A percentile compares a stretch with the other conserved stretches of the same genome.
phyloP scores from a whole-genome alignment of 2,113 vertebrate species.

The Speoplatyrhinus poulsoni region DNA sequence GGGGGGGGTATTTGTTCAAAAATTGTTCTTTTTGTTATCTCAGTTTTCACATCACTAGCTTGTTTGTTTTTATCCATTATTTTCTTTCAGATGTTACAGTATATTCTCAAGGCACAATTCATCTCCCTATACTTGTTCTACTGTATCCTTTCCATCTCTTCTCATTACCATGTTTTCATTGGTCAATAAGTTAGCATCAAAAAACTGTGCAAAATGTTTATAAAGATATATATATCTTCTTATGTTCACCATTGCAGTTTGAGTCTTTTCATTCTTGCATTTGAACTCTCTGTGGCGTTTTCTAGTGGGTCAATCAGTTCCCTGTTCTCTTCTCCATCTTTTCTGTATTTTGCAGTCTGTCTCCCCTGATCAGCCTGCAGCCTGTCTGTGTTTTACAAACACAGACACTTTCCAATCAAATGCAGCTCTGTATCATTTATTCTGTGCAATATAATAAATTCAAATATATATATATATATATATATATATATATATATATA shows the following conservation, averaged over 20 bases:
- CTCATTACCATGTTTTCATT: slow-evolving; percentile 65
- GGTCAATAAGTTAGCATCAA: slow-evolving; percentile 74
- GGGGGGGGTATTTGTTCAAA: slow-evolving; percentile 41
- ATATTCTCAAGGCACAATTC: slow-evolving; percentile 67
- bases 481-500: too few species aligned
- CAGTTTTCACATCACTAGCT: slow-evolving; percentile 45
- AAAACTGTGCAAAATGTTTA: slow-evolving; percentile 81
- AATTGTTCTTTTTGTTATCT: slow-evolving; percentile 34
- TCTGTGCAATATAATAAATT: background rate
- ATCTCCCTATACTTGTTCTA: slow-evolving; percentile 43
- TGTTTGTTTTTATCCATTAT: slow-evolving; percentile 62
- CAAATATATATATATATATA: too few species aligned
- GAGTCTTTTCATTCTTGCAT: slow-evolving; percentile 50
- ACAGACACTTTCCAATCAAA: slow-evolving; percentile 12
- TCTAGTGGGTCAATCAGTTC: background rate
- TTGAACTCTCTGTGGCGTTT: background rate
- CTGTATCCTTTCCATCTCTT: slow-evolving; percentile 55
- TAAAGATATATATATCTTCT: slow-evolving; percentile 91
- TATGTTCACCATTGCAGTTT: slow-evolving; percentile 74
- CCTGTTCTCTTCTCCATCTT: slow-evolving; percentile 33
- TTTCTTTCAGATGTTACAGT: slow-evolving; percentile 50
- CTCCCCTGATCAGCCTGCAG: slow-evolving; percentile 41
- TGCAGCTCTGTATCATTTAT: background rate
- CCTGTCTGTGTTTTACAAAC: slow-evolving; percentile 20
- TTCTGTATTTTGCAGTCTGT: slow-evolving; percentile 40